Base-by-base conservation (phyloP, 1,140 invertebrate genomes). In the Dendrolimus kikuchii region DNA sequence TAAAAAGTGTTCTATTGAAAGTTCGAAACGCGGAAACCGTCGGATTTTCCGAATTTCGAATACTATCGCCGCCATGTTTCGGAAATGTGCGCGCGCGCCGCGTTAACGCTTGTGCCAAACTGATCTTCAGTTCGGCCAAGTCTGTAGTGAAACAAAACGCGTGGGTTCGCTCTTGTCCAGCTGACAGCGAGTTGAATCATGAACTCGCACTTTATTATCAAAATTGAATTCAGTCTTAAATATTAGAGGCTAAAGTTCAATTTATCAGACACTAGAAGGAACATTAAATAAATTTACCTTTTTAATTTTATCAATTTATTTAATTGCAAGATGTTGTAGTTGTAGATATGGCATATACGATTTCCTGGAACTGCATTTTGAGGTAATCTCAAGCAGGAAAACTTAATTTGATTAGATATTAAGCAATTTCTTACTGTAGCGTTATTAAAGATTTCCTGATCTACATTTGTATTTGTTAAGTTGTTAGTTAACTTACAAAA, bases 141-240 rank as follows among this genome's bases (percentile, higher is more conserved):
- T 73, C 66, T 63, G 67, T 68, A 64, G 51, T 66, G 73, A 77
- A 79, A 68, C 63, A 72, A 79, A 77, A 71, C 62, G 81, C 77
- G 81, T 84, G 81, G 81, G 80, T 55, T 54, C 62, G 71, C 23
- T 23, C 23, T 23, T 23, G 23, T 23, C 23, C 23, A 23, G 23
- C 23, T 23, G 23, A 23, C 23, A 23, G 23, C 23, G 23, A 66
- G 77, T 77, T 75, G 73, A 78, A 81, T 84, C 71, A 79, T 80
- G 66, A 66, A 69, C 65, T 71, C 58, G 49, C 63, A 59, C 59
- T 71, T 70, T 68, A 50, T 58, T 57, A 55, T 57, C 49, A 49
- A 57, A 61, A 49, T 43, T 58, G 40, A 64, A 63, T 64, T 66
- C 55, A 62, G 53, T 54, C 48, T 50, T 43, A 54, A 54, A 49